Conservation (phyloP, 2,797 vertebrate species). For the Scarus forsteni region DNA sequence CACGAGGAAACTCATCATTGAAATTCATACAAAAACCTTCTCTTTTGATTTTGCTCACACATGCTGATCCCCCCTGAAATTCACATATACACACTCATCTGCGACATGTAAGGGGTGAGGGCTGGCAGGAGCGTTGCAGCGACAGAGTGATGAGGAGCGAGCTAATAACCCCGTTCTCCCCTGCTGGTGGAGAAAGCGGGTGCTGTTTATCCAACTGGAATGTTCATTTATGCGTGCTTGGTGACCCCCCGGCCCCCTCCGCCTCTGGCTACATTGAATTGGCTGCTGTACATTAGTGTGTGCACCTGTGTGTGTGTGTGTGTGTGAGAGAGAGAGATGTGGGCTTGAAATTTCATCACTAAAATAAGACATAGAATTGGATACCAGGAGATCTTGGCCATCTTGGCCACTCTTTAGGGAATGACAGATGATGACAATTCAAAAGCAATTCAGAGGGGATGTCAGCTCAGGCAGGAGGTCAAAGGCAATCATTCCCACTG, state of each 20-base stretch:
- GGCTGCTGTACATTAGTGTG: constrained; percentile 32
- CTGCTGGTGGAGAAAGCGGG: constrained; percentile 62
- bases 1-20: constrained; percentile 56
- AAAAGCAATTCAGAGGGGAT: constrained; percentile 78
- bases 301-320: constrained; percentile 7
- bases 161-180: constrained; percentile 67
- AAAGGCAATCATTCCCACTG: constrained; percentile 78
- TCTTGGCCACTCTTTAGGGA: constrained; percentile 63
- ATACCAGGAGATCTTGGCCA: constrained; percentile 48
- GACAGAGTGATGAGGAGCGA: constrained; percentile 52
- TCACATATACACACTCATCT: constrained; percentile 29
- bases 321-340: constrained; percentile 16
- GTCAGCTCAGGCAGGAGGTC: constrained; percentile 77
- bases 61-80: constrained; percentile 3
- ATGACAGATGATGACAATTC: constrained; percentile 83
- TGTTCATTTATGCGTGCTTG: constrained; percentile 74
- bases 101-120: constrained; percentile 19
- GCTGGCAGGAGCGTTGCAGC: constrained; percentile 41
- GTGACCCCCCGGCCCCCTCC: constrained; percentile 58
- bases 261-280: constrained; percentile 64
- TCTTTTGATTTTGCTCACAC: constrained; percentile 70
- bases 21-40: constrained; percentile 71
- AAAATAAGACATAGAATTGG: constrained; percentile 66
- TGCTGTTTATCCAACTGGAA: constrained; percentile 81
- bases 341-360: constrained; percentile 67